A percentile compares a stretch with the other conserved stretches of the same genome.
phyloP scores from a whole-genome alignment of 2,888 invertebrate species.

The Cyaniris semiargus region DNA sequence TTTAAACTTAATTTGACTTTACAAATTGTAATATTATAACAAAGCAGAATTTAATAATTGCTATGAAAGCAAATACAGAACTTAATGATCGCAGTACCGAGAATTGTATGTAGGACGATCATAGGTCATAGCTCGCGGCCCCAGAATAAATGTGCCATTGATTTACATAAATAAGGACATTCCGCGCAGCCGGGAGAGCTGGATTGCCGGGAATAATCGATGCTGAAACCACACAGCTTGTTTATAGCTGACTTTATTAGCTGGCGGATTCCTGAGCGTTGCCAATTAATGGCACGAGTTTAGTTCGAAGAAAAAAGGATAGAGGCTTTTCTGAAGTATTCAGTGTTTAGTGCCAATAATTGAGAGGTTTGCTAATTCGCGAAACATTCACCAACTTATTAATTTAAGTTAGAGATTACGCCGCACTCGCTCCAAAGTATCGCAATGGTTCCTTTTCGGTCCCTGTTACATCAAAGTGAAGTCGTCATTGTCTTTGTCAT shows the following conservation, averaged over 20 bases:
- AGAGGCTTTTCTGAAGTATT: background rate
- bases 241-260: background rate
- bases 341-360: background rate
- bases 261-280: background rate
- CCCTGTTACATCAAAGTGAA: too few species aligned
- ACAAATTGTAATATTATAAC: background rate
- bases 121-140: background rate
- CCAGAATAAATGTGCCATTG: constrained; percentile 5
- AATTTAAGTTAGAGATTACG: too few species aligned
- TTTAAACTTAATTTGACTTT: too few species aligned
- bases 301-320: background rate
- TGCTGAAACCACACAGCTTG: background rate
- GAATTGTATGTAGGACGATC: background rate
- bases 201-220: background rate
- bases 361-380: background rate
- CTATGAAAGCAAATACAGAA: background rate
- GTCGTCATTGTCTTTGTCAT: too few species aligned
- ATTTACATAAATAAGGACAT: constrained; percentile 13
- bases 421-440: too few species aligned
- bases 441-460: too few species aligned
- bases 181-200: background rate
- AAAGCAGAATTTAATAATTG: background rate
- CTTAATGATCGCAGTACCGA: background rate
- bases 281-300: background rate
- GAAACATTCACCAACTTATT: too few species aligned